Evolutionary conservation across 1,140 invertebrate species (phyloP), one percentile per base, ranked within the genome.

Genomic region (Oreohelix idahoensis): DNA sequence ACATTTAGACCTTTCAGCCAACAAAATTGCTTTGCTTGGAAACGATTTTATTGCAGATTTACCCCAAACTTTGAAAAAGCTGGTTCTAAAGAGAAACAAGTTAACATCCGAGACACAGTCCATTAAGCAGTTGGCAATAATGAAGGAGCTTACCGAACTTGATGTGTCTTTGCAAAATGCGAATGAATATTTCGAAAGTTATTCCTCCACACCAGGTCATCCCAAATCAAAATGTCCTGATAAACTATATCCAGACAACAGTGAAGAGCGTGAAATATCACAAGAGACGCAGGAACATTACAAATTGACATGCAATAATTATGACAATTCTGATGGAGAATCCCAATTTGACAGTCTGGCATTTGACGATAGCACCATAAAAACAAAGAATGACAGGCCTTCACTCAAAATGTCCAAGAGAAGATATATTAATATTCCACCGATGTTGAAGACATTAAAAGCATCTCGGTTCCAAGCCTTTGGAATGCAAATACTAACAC

Each of bases 71-170:
- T 32, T 73, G 20, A 10, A 73, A 10, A 73, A 42, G 71, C 71
- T 73, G 2, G n/a, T 73, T 26, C n/a, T 73, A 23, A 73, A 29
- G n/a, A 26, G n/a, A 73, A 73, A 73, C 71, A 39, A 73, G 23
- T 32, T 73, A 1, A 39, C 71, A 11, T 39, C n/a, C 4, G 23
- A 13, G 10, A n/a, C 20, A 11, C 42, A 42, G 23, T 42, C 36
- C 39, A 26, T 73, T 15, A 42, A 42, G 8, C 2, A 23, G 11
- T 42, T 73, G 10, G 71, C 26, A 8, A 26, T 42, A 13, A 39
- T 73, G 38, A 39, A 39, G 26, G 39, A 73, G 23, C 26, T 73
- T 11, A 23, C 13, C 0, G 39, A 73, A 39, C 36, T 73, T 8
- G 71, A 73, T 73, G 0, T 73, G 20, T 39, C 71, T 1, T 5